Conservation (phyloP, 2,113 vertebrate genomes). For the Melanerpes aurifrons region DNA sequence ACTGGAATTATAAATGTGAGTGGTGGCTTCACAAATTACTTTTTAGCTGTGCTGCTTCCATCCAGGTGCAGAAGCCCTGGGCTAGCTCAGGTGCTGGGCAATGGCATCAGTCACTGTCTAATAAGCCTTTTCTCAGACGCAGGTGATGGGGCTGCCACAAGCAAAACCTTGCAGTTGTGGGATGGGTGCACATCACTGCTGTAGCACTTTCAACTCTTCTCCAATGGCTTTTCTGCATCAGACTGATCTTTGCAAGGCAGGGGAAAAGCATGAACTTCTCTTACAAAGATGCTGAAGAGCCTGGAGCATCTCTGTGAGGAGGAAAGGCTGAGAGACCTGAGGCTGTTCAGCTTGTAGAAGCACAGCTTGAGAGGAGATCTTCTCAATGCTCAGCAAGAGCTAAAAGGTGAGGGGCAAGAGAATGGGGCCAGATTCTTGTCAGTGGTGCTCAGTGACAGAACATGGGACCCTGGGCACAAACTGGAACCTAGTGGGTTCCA, state of each 20-base stretch:
- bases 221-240: neutral
- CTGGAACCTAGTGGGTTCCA: too few species aligned
- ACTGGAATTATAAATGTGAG: neutral
- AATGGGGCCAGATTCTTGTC: too few species aligned
- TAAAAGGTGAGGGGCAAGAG: too few species aligned
- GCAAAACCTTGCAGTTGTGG: neutral
- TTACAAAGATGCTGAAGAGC: neutral
- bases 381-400: too few species aligned
- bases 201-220: neutral
- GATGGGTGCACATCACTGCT: fast-evolving
- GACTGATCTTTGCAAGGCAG: neutral
- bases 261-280: neutral
- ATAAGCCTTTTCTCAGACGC: neutral
- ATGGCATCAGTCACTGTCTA: fast-evolving
- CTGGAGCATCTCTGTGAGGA: too few species aligned
- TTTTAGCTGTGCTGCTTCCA: neutral
- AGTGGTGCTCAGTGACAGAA: too few species aligned
- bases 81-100: neutral
- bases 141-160: neutral
- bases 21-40: neutral
- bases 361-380: too few species aligned
- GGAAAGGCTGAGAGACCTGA: too few species aligned
- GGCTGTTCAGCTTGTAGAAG: too few species aligned
- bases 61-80: neutral
- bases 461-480: too few species aligned